Evolutionary conservation across 1,140 invertebrate species (phyloP).

Genomic region (Stegodyphus mimosarum): DNA sequence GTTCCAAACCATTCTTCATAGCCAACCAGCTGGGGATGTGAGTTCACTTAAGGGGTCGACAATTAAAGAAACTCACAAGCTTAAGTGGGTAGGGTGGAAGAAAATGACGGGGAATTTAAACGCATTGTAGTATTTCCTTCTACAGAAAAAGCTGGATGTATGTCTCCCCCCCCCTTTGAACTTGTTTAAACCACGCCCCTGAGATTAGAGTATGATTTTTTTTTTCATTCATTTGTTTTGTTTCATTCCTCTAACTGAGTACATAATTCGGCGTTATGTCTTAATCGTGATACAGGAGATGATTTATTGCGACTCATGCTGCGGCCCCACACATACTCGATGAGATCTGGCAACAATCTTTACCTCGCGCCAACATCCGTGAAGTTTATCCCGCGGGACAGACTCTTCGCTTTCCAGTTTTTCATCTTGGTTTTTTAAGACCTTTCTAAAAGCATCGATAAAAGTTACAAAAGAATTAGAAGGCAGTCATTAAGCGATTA

Average conservation of each 20-base stretch:
- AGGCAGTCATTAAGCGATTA: constrained; percentile 39
- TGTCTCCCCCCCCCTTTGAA: background rate
- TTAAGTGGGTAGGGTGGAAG: background rate
- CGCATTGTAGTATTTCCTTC: too few relatives aligned
- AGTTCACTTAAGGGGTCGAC: constrained; percentile 32
- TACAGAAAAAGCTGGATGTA: too few relatives aligned
- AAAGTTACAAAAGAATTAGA: constrained; percentile 19
- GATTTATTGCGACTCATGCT: constrained; percentile 41
- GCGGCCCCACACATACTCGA: constrained; percentile 20
- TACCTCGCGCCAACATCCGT: constrained; percentile 25
- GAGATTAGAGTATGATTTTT: constrained; percentile 6
- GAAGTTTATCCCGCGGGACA: background rate
- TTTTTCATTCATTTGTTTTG: constrained; percentile 36
- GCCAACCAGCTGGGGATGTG: background rate
- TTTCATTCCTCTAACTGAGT: constrained; percentile 6
- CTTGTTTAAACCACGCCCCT: constrained; percentile 28
- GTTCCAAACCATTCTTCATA: constrained; percentile 39
- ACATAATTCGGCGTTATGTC: constrained; percentile 39
- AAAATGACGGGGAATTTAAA: too few relatives aligned
- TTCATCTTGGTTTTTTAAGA: background rate
- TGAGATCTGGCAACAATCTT: constrained; percentile 47
- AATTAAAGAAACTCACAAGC: constrained; percentile 39
- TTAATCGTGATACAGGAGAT: constrained; percentile 48
- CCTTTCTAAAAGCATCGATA: background rate
- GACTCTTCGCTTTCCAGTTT: background rate